phyloP scores from a whole-genome alignment of 2,888 invertebrate genomes.

The Ceraclea dissimilis region DNA sequence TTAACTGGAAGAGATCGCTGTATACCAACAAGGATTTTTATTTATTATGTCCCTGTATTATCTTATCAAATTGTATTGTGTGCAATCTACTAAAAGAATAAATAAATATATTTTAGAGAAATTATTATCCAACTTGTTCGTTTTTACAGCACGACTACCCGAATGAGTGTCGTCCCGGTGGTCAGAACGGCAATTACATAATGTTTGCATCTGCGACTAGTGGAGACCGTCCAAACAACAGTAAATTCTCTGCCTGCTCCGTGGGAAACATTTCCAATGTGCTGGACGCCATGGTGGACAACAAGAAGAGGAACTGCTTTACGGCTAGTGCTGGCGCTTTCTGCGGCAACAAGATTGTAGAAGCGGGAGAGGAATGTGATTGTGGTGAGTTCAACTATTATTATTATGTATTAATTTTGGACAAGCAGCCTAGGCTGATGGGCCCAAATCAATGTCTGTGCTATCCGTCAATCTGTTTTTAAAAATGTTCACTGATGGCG shows the following conservation, averaged over 20 bases:
- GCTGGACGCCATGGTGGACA: slow-evolving; percentile 83
- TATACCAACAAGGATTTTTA: too few species aligned
- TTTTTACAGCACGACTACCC: slow-evolving; percentile 83
- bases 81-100: too few species aligned
- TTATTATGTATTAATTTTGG: neutral
- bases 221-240: slow-evolving; percentile 96
- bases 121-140: neutral
- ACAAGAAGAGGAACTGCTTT: slow-evolving; percentile 90
- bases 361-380: slow-evolving; percentile 97
- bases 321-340: slow-evolving; percentile 84
- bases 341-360: slow-evolving; percentile 99
- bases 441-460: too few species aligned
- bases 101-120: too few species aligned
- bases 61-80: too few species aligned
- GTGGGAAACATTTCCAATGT: slow-evolving; percentile 92
- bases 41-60: too few species aligned
- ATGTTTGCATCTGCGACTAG: slow-evolving; percentile 99
- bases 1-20: too few species aligned
- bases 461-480: too few species aligned
- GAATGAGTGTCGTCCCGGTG: slow-evolving; percentile 83
- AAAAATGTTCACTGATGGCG: too few species aligned
- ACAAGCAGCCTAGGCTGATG: too few species aligned
- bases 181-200: slow-evolving; percentile 91
- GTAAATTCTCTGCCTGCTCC: slow-evolving; percentile 92
- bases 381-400: slow-evolving; percentile 50